Evolutionary conservation across 92 coral and sea anemone genomes (phyloP).

Genomic region (Anthopleura xanthogrammica): DNA sequence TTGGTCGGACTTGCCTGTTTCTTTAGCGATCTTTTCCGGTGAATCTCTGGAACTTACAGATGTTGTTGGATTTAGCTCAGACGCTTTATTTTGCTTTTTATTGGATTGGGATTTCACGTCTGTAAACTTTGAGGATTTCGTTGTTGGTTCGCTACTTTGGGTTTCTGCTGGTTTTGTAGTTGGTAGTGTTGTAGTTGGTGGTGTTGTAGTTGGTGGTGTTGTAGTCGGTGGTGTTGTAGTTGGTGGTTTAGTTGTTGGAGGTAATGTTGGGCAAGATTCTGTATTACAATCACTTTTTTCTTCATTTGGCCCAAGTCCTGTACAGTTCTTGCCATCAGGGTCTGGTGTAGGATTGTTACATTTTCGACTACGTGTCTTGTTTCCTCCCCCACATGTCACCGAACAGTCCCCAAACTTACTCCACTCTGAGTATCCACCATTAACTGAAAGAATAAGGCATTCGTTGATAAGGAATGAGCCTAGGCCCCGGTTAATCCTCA

Average conservation of each 20-base stretch:
- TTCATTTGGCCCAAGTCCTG: slow-evolving; percentile 13
- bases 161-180: background rate
- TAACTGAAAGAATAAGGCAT: background rate
- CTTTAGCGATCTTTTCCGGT: background rate
- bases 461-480: too few relatives aligned
- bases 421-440: slow-evolving; percentile 32
- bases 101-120: background rate
- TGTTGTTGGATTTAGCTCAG: background rate
- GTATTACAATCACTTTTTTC: slow-evolving; percentile 17
- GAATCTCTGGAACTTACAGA: background rate
- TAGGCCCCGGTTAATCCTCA: too few relatives aligned
- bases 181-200: slow-evolving; percentile 1
- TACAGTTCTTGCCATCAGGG: slow-evolving; percentile 15
- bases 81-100: background rate
- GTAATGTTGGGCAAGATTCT: slow-evolving; percentile 17
- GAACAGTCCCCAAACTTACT: slow-evolving; percentile 12
- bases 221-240: background rate
- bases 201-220: background rate
- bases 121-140: background rate
- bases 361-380: slow-evolving; percentile 17
- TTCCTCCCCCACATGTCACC: slow-evolving; percentile 20
- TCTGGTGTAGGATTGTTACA: slow-evolving; percentile 29
- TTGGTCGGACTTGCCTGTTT: background rate
- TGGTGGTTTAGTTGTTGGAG: slow-evolving; percentile 10
- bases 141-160: background rate